Percentiles rank a stretch among this genome's conserved stretches.
These are phyloP conservation scores for Pteronotus mesoamericanus DNA, from an alignment of 2,797 vertebrate genomes.

Conservation along the genomic window DNA sequence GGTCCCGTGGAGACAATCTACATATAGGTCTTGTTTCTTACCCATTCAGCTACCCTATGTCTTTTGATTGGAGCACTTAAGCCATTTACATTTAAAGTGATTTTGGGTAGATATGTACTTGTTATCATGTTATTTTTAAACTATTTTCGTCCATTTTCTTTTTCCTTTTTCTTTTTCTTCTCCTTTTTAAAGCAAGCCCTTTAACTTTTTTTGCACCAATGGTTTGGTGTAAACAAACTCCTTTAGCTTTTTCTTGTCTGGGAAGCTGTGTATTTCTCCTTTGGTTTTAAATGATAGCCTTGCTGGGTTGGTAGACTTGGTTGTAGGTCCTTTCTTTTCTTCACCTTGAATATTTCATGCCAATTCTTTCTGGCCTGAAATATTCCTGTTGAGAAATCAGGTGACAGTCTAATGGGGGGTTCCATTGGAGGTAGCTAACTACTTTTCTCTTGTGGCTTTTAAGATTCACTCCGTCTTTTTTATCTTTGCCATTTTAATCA, in stretches of 20 bases:
- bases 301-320: neutral
- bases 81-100: no score
- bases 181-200: no score
- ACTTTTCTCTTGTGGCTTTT: neutral
- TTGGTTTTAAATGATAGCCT: neutral
- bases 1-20: no score
- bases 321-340: neutral
- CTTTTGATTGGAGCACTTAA: no score
- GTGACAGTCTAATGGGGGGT: neutral
- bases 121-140: no score
- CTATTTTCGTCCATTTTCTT: no score
- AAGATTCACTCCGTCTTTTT: neutral
- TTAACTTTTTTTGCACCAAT: neutral
- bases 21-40: no score
- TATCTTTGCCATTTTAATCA: neutral
- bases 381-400: neutral
- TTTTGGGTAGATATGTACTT: no score
- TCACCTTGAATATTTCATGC: neutral
- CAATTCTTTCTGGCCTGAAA: neutral
- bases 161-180: no score
- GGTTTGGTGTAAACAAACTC: neutral
- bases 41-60: no score
- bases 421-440: neutral
- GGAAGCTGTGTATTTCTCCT: neutral
- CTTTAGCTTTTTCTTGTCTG: neutral